Evolutionary conservation across 2,888 invertebrate genomes (phyloP).

Genomic region (Acleris emargana): DNA sequence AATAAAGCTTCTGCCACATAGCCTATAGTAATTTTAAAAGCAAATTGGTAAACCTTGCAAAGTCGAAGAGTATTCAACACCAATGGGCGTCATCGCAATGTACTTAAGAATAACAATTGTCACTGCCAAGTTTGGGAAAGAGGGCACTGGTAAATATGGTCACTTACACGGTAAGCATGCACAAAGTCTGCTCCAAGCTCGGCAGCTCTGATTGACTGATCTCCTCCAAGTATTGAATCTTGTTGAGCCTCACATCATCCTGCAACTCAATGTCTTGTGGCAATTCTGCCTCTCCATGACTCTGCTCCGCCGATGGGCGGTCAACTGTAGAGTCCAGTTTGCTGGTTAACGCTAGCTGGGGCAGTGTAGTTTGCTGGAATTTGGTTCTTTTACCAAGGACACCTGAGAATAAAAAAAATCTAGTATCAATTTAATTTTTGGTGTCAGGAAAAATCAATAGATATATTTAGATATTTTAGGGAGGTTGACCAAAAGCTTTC

Average conservation of each 20-base stretch:
- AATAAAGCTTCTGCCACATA: no score
- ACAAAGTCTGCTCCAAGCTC: slow-evolving; percentile 89
- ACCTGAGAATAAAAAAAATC: no score
- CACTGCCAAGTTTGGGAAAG: no score
- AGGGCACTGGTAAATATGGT: background rate
- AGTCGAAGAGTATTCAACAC: no score
- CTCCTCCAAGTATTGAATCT: slow-evolving; percentile 87
- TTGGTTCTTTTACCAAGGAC: slow-evolving; percentile 95
- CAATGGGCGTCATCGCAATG: slow-evolving; percentile 12
- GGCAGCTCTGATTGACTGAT: slow-evolving; percentile 83
- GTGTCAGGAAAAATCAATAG: no score
- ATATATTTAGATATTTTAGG: no score
- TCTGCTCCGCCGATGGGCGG: slow-evolving; percentile 72
- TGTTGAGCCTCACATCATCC: slow-evolving; percentile 94
- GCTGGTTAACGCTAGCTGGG: slow-evolving; percentile 92
- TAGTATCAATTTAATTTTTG: no score
- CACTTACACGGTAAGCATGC: slow-evolving; percentile 90
- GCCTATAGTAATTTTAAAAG: no score
- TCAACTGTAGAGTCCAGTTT: slow-evolving; percentile 68
- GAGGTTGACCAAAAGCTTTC: no score
- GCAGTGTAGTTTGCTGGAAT: slow-evolving; percentile 91
- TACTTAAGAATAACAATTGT: background rate
- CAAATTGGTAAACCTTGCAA: no score
- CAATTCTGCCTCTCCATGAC: slow-evolving; percentile 77
- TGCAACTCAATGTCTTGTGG: slow-evolving; percentile 89